phyloP scores from a whole-genome alignment of 2,113 vertebrate species.

The Syngnathus floridae region DNA sequence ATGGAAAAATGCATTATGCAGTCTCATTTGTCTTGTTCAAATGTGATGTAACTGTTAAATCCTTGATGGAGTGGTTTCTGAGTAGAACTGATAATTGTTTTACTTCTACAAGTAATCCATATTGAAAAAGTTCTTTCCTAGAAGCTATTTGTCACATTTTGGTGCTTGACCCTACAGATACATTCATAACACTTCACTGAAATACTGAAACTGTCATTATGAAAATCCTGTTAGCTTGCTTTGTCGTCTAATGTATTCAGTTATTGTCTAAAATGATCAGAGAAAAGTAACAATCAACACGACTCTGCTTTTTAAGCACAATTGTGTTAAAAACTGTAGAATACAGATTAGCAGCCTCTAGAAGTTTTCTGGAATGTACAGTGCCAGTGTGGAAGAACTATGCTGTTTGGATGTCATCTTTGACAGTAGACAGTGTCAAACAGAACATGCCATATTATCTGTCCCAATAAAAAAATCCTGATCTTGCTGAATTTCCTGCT shows the following conservation, averaged over 20 bases:
- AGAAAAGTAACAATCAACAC: neutral
- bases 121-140: neutral
- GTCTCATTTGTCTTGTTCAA: neutral
- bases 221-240: neutral
- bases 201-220: neutral
- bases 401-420: neutral
- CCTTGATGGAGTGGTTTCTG: neutral
- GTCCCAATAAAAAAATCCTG: constrained; percentile 12
- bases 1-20: neutral
- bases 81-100: neutral
- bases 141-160: neutral
- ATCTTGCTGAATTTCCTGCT: constrained; percentile 8
- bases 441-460: constrained; percentile 18
- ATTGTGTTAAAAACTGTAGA: neutral
- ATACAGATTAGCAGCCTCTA: neutral
- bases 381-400: neutral
- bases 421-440: neutral
- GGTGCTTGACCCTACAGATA: neutral
- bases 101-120: neutral
- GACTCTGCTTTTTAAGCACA: neutral
- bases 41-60: neutral
- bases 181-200: neutral
- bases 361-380: constrained; percentile 2
- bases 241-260: neutral
- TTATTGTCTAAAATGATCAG: no score